A percentile compares a stretch with the other conserved stretches of the same genome.
phyloP scores from a whole-genome alignment of 2,113 vertebrate species.

The Ondatra zibethicus region DNA sequence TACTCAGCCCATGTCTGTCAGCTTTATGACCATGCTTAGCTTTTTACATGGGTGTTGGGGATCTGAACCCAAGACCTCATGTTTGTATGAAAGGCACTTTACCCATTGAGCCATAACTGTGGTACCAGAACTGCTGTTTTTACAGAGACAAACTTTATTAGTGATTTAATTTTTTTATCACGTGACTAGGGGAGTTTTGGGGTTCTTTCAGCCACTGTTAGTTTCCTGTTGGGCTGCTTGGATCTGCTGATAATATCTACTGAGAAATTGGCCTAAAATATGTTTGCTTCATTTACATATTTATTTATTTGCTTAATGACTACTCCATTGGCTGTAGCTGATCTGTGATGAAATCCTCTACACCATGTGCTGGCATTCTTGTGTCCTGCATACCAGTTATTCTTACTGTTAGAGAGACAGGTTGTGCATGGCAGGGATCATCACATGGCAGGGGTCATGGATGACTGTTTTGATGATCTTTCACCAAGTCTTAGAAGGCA shows the following conservation, averaged over 20 bases:
- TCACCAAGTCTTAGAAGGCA: background rate
- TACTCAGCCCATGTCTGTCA: background rate
- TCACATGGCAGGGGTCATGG: background rate
- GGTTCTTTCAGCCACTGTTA: background rate
- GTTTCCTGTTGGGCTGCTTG: background rate
- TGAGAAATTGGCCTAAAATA: background rate
- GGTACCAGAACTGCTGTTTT: background rate
- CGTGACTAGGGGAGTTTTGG: background rate
- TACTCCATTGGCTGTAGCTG: background rate
- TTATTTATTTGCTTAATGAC: background rate
- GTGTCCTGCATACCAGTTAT: fast-evolving
- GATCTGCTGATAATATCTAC: background rate
- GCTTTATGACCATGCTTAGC: background rate
- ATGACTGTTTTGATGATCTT: background rate
- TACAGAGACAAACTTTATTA: background rate
- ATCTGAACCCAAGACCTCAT: background rate
- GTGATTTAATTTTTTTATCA: background rate
- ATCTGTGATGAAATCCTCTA: background rate
- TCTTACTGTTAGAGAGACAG: too few species aligned
- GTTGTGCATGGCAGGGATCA: background rate
- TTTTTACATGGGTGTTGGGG: background rate
- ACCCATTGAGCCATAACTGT: background rate
- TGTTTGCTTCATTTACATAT: background rate
- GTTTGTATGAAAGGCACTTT: background rate
- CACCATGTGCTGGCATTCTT: fast-evolving